phyloP scores from a whole-genome alignment of 2,113 vertebrate genomes.

The Siphamia tubifer region DNA sequence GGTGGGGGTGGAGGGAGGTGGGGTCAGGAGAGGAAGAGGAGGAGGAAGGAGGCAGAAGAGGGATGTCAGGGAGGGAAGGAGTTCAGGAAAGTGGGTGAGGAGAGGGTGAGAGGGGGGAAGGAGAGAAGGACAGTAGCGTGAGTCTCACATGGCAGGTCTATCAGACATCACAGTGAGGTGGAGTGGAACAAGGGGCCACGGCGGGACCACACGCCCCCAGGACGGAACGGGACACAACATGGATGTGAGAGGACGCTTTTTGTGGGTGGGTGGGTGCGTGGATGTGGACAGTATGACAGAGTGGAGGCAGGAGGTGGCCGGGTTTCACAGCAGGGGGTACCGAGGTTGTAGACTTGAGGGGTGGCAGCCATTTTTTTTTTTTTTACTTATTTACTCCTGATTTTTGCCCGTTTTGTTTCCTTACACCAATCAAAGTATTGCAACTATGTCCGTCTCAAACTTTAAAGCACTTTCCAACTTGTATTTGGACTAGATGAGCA shows the following conservation, averaged over 20 bases:
- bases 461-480: too few relatives aligned
- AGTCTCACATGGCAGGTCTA: conserved; percentile 92
- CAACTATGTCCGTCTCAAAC: too few relatives aligned
- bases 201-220: conserved; percentile 60
- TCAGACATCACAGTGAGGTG: conserved; percentile 82
- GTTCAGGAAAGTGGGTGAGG: conserved; percentile 56
- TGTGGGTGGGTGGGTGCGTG: conserved; percentile 8
- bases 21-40: conserved; percentile 78
- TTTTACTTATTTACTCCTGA: too few relatives aligned
- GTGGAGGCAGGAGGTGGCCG: not conserved
- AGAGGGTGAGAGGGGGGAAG: conserved; percentile 74
- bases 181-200: conserved; percentile 16
- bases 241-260: not conserved
- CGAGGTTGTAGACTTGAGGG: not conserved
- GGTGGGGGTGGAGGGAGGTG: conserved; percentile 79
- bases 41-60: conserved; percentile 82
- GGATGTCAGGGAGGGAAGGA: conserved; percentile 56
- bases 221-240: conserved; percentile 21
- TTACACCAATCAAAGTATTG: not conserved
- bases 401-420: too few relatives aligned
- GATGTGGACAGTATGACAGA: not conserved
- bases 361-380: not conserved
- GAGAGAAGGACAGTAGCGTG: conserved; percentile 98
- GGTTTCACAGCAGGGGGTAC: not conserved
- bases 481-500: too few relatives aligned